These are phyloP conservation scores for Ectemnius lituratus DNA, from an alignment of 2,888 invertebrate species.

Conservation along the genomic window DNA sequence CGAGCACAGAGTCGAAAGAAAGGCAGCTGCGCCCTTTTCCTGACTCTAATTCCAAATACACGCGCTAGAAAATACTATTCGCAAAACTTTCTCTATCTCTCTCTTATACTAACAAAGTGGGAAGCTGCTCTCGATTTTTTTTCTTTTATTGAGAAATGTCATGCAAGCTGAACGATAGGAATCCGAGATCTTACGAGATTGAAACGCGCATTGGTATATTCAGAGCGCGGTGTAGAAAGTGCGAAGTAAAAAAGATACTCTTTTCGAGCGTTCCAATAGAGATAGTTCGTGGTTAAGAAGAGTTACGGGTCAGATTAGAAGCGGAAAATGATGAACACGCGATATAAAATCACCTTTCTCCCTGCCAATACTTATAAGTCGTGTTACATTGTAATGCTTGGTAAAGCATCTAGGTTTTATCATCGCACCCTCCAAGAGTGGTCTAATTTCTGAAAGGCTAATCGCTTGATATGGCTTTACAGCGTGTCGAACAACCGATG, in stretches of 20 bases:
- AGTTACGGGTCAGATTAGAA: slow-evolving; percentile 18
- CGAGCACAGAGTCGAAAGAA: background rate
- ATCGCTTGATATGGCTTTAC: background rate
- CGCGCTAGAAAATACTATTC: background rate
- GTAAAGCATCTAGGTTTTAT: background rate
- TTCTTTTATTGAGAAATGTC: slow-evolving; percentile 17
- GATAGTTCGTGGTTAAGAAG: background rate
- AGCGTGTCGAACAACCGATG: background rate
- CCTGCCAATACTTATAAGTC: background rate
- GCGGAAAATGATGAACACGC: slow-evolving; percentile 21
- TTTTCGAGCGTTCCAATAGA: slow-evolving; percentile 3
- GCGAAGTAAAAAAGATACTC: slow-evolving; percentile 6
- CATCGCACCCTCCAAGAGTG: background rate
- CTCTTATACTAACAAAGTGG: background rate
- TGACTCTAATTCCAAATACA: background rate
- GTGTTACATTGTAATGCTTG: background rate
- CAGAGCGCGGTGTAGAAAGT: slow-evolving; percentile 17
- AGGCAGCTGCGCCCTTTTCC: background rate
- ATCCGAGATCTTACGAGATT: background rate
- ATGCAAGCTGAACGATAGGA: slow-evolving; percentile 24
- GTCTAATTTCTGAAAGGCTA: background rate
- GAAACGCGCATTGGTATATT: background rate
- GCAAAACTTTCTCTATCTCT: background rate
- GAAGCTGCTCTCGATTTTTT: background rate
- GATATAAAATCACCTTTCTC: slow-evolving; percentile 13